phyloP scores from a whole-genome alignment of 2,113 vertebrate genomes.

The Microcebus jonahi region DNA sequence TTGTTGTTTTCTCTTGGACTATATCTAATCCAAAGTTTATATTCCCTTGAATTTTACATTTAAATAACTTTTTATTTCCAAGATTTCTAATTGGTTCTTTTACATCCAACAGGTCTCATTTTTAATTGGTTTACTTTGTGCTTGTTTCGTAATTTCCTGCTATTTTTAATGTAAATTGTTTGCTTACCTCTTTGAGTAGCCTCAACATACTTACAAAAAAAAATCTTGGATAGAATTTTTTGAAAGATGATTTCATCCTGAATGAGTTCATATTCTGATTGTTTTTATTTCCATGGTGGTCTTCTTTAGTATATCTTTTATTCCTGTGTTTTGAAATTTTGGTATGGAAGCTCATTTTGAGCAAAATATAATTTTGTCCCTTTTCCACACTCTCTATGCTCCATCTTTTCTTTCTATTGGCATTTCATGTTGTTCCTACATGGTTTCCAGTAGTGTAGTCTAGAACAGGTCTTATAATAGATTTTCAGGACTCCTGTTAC shows the following conservation, averaged over 20 bases:
- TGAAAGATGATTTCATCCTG: neutral
- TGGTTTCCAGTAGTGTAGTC: neutral
- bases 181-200: neutral
- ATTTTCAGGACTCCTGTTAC: neutral
- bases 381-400: neutral
- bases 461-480: neutral
- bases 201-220: neutral
- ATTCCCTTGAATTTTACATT: neutral
- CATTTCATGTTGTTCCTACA: neutral
- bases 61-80: slow-evolving; percentile 20
- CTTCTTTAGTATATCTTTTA: neutral
- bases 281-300: neutral
- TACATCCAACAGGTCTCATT: neutral
- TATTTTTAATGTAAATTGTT: slow-evolving; percentile 11
- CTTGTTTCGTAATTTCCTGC: neutral
- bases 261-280: slow-evolving; percentile 36
- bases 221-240: neutral
- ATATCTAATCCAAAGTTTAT: neutral
- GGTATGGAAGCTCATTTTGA: neutral
- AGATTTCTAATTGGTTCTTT: neutral
- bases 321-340: slow-evolving; percentile 11
- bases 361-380: neutral
- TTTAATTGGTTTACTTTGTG: slow-evolving; percentile 25
- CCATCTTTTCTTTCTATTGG: slow-evolving; percentile 18
- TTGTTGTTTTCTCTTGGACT: neutral